Evolutionary conservation across 1,140 invertebrate species (phyloP).

Genomic region (Pygmarrhopalites habei): DNA sequence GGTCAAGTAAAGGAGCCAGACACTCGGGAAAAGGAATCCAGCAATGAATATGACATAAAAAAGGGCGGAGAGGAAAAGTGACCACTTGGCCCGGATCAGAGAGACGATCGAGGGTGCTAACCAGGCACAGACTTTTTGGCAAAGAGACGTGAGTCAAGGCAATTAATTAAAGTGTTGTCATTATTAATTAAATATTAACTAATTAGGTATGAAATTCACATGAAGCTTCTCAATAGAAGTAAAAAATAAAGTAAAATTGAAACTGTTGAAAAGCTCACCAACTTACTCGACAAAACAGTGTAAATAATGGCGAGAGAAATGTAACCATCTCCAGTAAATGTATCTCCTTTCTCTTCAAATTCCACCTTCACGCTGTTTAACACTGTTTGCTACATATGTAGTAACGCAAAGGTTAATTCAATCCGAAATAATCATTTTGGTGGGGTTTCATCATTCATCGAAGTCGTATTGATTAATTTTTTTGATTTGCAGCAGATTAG

Average conservation of each 20-base stretch:
- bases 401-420: not conserved
- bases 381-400: slow-evolving; percentile 69
- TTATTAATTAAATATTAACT: too few species aligned
- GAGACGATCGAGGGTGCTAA: slow-evolving; percentile 81
- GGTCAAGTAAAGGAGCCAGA: slow-evolving; percentile 72
- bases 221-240: too few species aligned
- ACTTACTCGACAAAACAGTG: slow-evolving; percentile 70
- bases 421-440: not conserved
- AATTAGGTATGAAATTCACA: too few species aligned
- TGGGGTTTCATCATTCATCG: not conserved
- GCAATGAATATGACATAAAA: slow-evolving; percentile 49
- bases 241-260: too few species aligned
- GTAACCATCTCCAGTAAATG: slow-evolving; percentile 77
- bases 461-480: not conserved
- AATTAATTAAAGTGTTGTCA: too few species aligned
- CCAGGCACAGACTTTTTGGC: slow-evolving; percentile 92
- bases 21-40: slow-evolving; percentile 73
- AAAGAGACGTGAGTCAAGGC: too few species aligned
- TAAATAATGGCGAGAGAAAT: slow-evolving; percentile 85
- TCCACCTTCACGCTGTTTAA: slow-evolving; percentile 71
- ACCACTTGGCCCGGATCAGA: slow-evolving; percentile 67
- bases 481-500: not conserved
- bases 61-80: slow-evolving; percentile 67
- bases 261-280: too few species aligned
- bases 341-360: too few species aligned